A percentile compares a stretch with the other conserved stretches of the same genome.
These are phyloP conservation scores for Hypomecis atomaria DNA, from an alignment of 2,888 invertebrate genomes.

Conservation along the genomic window DNA sequence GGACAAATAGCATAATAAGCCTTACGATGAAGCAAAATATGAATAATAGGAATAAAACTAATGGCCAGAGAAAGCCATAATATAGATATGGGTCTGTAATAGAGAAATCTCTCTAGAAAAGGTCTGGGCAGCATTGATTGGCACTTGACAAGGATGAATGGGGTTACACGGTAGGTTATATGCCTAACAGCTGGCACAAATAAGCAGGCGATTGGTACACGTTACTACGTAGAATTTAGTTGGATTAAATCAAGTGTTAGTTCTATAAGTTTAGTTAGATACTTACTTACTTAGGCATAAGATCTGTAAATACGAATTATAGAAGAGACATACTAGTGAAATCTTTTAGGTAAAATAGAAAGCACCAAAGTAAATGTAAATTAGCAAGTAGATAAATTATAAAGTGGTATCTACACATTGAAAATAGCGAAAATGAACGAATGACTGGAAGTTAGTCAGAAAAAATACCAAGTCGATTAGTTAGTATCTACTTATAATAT, in stretches of 20 bases:
- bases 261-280: background rate
- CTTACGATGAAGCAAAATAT: background rate
- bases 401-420: background rate
- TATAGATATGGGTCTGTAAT: slow-evolving; percentile 14
- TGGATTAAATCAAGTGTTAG: background rate
- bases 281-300: background rate
- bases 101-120: slow-evolving; percentile 13
- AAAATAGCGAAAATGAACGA: background rate
- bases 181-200: slow-evolving; percentile 8
- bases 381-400: background rate
- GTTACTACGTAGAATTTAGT: background rate
- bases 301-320: slow-evolving; percentile 24
- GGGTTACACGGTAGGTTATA: slow-evolving; percentile 16
- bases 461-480: too few species aligned
- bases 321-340: slow-evolving; percentile 45
- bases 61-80: slow-evolving; percentile 2
- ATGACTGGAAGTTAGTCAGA: slow-evolving; percentile 14
- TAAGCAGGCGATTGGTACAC: slow-evolving; percentile 5
- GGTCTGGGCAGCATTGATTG: slow-evolving; percentile 23
- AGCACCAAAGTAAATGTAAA: slow-evolving; percentile 26
- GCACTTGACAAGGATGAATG: slow-evolving; percentile 27
- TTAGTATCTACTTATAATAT: background rate
- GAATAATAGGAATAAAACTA: background rate
- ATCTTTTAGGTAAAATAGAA: slow-evolving; percentile 30
- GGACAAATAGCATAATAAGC: background rate